Percentiles rank a stretch among this genome's conserved stretches.
phyloP scores from a whole-genome alignment of 2,888 invertebrate genomes.

The Papilio elwesi region DNA sequence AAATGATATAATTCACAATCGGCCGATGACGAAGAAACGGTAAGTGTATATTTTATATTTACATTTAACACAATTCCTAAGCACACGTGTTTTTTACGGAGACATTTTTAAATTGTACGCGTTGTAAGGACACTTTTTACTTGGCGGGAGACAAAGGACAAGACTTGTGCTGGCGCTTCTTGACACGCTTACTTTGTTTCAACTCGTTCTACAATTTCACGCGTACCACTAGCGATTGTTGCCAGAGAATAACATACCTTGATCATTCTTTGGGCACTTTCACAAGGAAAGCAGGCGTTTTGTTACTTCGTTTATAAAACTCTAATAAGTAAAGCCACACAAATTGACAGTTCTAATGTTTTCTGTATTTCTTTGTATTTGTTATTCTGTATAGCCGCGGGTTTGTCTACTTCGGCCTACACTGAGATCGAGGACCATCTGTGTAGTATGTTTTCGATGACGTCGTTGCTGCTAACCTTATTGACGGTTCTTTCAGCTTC shows the following conservation, averaged over 20 bases:
- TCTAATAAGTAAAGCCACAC: too few relatives aligned
- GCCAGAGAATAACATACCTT: neutral
- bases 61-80: constrained; percentile 26
- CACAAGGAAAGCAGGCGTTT: neutral
- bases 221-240: constrained; percentile 23
- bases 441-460: too few relatives aligned
- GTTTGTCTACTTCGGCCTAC: too few relatives aligned
- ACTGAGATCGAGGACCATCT: too few relatives aligned
- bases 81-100: constrained; percentile 1
- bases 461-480: too few relatives aligned
- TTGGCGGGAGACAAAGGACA: constrained; percentile 34
- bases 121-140: constrained; percentile 31
- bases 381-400: too few relatives aligned
- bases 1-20: too few relatives aligned
- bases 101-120: constrained; percentile 38
- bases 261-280: neutral
- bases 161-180: constrained; percentile 25
- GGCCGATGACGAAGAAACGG: too few relatives aligned
- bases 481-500: too few relatives aligned
- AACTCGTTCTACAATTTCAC: constrained; percentile 22
- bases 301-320: neutral
- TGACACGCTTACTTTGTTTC: constrained; percentile 38
- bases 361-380: too few relatives aligned
- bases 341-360: too few relatives aligned
- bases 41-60: neutral